Evolutionary conservation across 64 coral and sea anemone species (phyloP).

Genomic region (Montipora cactus): DNA sequence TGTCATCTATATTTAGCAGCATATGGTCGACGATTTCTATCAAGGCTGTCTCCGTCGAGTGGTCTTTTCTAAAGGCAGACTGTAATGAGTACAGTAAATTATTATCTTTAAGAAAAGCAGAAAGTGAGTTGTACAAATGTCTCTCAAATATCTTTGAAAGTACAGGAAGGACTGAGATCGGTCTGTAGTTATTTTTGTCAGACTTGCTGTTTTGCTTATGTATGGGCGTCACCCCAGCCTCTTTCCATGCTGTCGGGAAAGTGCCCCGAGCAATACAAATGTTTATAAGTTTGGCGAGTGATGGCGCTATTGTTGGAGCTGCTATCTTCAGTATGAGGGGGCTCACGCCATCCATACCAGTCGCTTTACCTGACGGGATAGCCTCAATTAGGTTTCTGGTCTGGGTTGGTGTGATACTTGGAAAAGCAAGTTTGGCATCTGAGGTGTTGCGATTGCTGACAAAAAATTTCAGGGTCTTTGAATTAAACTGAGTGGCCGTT

Average conservation of each 20-base stretch:
- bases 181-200: background rate
- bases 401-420: background rate
- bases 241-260: background rate
- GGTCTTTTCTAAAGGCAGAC: background rate
- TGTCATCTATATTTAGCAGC: no score
- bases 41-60: no score
- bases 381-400: background rate
- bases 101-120: background rate
- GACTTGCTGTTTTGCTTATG: background rate
- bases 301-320: slow-evolving; percentile 9
- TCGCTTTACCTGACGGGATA: slow-evolving; percentile 29
- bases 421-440: slow-evolving; percentile 2
- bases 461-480: background rate
- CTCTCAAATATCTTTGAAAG: background rate
- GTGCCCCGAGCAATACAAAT: background rate
- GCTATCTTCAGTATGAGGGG: slow-evolving; percentile 24
- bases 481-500: background rate
- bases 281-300: background rate
- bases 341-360: slow-evolving; percentile 36
- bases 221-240: background rate
- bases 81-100: background rate
- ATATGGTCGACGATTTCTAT: no score
- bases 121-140: background rate
- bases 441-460: background rate
- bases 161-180: background rate